phyloP scores from a whole-genome alignment of 1,140 invertebrate genomes.

The Cotesia chilonis region DNA sequence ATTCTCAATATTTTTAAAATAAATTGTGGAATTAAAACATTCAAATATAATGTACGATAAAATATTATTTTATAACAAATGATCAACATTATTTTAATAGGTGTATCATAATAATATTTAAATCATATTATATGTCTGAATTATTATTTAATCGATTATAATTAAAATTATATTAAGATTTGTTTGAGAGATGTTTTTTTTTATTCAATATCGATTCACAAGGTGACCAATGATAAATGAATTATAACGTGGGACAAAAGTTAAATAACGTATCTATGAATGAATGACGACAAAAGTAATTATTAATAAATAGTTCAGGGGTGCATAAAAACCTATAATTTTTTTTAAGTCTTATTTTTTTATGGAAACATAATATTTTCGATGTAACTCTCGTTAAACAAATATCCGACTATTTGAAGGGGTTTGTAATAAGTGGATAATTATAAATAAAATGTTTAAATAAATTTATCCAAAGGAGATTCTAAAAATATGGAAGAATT shows the following conservation, averaged over 20 bases:
- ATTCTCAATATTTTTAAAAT: constrained; percentile 5
- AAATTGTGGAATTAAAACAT: too few species aligned
- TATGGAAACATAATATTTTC: too few species aligned
- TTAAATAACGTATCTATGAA: constrained; percentile 24
- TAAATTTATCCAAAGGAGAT: too few species aligned
- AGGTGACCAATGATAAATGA: constrained; percentile 11
- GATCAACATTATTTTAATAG: neutral
- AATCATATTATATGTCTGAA: constrained; percentile 14
- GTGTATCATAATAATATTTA: constrained; percentile 25
- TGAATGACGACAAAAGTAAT: constrained; percentile 3
- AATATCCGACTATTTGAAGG: too few species aligned
- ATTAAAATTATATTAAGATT: neutral
- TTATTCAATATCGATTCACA: neutral
- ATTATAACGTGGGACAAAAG: constrained; percentile 9
- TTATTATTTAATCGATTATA: constrained; percentile 6
- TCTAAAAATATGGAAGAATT: too few species aligned
- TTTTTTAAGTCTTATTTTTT: too few species aligned
- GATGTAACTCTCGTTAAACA: too few species aligned
- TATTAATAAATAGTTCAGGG: neutral
- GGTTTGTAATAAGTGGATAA: too few species aligned
- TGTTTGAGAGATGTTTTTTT: neutral
- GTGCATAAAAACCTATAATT: too few species aligned
- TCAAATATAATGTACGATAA: too few species aligned
- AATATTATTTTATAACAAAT: neutral
- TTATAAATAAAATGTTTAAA: too few species aligned